A percentile compares a stretch with the other conserved stretches of the same genome.
Conservation (phyloP, 2,888 invertebrate genomes). For the Ennomos quercinarius region DNA sequence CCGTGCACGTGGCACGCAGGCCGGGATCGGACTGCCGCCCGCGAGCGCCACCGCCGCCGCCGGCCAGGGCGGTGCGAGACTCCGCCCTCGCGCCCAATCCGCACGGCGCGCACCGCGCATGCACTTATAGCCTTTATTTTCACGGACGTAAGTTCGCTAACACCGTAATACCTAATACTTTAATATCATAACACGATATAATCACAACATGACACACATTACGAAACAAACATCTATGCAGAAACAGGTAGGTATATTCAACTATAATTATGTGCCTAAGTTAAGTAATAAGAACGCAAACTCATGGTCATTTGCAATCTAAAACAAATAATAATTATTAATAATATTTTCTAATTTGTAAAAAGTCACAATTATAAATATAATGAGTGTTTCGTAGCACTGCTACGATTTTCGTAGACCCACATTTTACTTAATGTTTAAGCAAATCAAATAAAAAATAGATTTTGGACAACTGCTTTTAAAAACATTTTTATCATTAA, state of each 20-base stretch:
- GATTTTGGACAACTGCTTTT: too few relatives aligned
- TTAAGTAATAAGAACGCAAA: background rate
- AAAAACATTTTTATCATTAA: too few relatives aligned
- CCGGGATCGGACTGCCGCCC: constrained; percentile 76
- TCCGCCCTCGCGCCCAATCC: constrained; percentile 81
- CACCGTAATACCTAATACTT: constrained; percentile 48
- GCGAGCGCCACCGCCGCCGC: constrained; percentile 65
- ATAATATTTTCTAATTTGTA: too few relatives aligned
- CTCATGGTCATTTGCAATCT: background rate
- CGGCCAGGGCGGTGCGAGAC: constrained; percentile 77
- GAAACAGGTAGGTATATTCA: constrained; percentile 36
- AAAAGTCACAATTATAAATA: too few relatives aligned
- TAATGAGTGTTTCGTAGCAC: constrained; percentile 41
- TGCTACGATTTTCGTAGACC: constrained; percentile 39
- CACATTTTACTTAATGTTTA: too few relatives aligned
- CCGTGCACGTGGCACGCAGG: constrained; percentile 84
- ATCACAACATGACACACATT: constrained; percentile 69
- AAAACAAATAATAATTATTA: too few relatives aligned
- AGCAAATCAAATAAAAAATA: too few relatives aligned
- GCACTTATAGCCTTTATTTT: constrained; percentile 69
- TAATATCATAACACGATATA: constrained; percentile 66
- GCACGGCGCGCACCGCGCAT: constrained; percentile 72
- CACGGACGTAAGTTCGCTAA: constrained; percentile 71
- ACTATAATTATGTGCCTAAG: constrained; percentile 20
- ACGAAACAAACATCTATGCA: constrained; percentile 46